These are phyloP conservation scores for Patiria pectinifera DNA, from an alignment of 53 echinoderm and acorn worm genomes.

Conservation along the genomic window DNA sequence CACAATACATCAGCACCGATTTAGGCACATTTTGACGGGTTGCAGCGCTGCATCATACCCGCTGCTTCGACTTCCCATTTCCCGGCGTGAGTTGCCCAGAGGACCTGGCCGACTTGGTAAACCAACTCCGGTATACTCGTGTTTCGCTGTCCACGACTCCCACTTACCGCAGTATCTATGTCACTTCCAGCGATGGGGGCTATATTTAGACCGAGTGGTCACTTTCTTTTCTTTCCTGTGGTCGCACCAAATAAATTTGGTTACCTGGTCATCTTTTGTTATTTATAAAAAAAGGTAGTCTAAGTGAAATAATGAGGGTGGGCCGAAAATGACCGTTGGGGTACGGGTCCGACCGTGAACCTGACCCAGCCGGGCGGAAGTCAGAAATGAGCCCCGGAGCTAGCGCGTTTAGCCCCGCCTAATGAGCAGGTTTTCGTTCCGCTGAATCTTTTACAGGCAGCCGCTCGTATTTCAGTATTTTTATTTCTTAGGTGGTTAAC, in stretches of 20 bases:
- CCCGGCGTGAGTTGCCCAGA: slow-evolving; percentile 8
- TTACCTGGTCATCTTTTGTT: neutral
- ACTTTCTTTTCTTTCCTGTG: neutral
- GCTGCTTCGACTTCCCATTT: slow-evolving; percentile 60
- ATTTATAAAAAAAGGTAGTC: neutral
- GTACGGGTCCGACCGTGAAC: neutral
- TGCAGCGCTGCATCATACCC: neutral
- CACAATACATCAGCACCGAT: slow-evolving; percentile 13
- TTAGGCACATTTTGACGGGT: slow-evolving; percentile 22
- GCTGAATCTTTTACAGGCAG: neutral
- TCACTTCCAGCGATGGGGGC: neutral
- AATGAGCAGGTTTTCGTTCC: neutral
- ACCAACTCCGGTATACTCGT: slow-evolving; percentile 7
- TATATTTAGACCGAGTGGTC: slow-evolving; percentile 9
- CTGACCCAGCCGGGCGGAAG: slow-evolving; percentile 31
- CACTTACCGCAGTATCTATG: slow-evolving; percentile 9
- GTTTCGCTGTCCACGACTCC: neutral
- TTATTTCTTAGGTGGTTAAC: neutral
- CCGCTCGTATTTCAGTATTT: neutral
- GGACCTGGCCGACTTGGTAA: neutral
- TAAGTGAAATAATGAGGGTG: neutral
- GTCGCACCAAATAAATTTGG: neutral
- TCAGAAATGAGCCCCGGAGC: slow-evolving; percentile 27
- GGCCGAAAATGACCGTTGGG: neutral
- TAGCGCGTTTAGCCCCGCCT: neutral